Conservation (phyloP, 2,113 vertebrate species). For the Nesoenas mayeri region DNA sequence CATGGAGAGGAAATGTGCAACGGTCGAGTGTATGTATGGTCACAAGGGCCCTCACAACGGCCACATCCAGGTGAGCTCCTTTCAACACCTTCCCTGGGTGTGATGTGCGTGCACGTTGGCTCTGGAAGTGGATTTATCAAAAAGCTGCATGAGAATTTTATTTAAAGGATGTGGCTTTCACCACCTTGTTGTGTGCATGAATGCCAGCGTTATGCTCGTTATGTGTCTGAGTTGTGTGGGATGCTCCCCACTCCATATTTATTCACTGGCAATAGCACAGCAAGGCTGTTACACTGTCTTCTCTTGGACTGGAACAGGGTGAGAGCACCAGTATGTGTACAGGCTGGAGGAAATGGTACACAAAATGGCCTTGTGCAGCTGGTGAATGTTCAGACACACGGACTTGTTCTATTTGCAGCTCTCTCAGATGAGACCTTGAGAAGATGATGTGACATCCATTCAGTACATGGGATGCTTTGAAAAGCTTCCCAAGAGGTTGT, state of each 20-base stretch:
- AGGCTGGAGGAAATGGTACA: background rate
- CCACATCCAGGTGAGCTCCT: constrained; percentile 88
- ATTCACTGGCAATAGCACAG: background rate
- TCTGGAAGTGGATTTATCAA: background rate
- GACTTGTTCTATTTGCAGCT: background rate
- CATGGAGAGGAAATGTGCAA: constrained; percentile 88
- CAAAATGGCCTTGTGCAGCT: background rate
- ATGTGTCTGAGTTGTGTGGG: constrained; percentile 14
- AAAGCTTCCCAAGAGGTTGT: background rate
- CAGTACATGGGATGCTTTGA: background rate
- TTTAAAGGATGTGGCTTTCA: background rate
- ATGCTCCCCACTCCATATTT: background rate
- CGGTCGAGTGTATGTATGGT: constrained; percentile 97
- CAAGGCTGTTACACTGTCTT: background rate
- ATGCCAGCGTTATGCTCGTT: background rate
- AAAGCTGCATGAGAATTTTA: background rate
- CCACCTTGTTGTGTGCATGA: background rate
- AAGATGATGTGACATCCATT: background rate
- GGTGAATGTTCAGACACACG: background rate
- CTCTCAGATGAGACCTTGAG: background rate
- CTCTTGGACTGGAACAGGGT: background rate
- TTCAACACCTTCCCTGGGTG: background rate
- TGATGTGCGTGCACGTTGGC: background rate
- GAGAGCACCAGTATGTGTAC: background rate
- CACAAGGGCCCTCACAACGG: constrained; percentile 95